Evolutionary conservation across 2,888 invertebrate genomes (phyloP).

Genomic region (Limnephilus auricula): DNA sequence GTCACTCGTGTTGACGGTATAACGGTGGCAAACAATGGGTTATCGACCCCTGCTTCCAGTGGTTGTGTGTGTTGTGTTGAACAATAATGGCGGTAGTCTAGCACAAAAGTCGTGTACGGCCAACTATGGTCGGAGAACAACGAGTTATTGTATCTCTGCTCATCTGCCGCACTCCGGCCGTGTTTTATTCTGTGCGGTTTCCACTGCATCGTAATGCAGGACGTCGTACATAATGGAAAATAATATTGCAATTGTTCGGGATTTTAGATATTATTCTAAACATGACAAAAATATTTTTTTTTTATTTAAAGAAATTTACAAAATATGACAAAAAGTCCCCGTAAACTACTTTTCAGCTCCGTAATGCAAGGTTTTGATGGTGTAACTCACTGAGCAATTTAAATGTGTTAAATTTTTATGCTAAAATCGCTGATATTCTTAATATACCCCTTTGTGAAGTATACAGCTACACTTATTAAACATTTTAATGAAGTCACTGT

Average conservation of each 20-base stretch:
- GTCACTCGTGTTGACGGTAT: not conserved
- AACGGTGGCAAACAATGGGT: not conserved
- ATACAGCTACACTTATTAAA: too few species aligned
- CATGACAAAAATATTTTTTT: not conserved
- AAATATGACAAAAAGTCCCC: too few species aligned
- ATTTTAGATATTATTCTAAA: not conserved
- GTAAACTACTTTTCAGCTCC: too few species aligned
- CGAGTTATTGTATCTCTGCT: not conserved
- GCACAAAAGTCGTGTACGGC: not conserved
- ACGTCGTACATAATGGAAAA: not conserved
- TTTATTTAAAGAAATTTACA: too few species aligned
- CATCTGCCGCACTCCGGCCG: not conserved
- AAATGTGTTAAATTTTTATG: too few species aligned
- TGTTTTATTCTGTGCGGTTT: not conserved
- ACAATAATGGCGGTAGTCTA: slow-evolving; percentile 21
- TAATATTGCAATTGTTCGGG: not conserved
- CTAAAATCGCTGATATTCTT: too few species aligned
- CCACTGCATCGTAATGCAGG: not conserved
- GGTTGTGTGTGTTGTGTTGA: not conserved
- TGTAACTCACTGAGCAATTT: too few species aligned
- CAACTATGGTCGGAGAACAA: not conserved
- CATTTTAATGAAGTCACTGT: too few species aligned
- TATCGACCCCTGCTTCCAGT: not conserved
- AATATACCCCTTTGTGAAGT: too few species aligned
- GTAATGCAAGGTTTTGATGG: too few species aligned